These are phyloP conservation scores for Brenthis ino DNA, from an alignment of 2,888 invertebrate genomes.

Conservation along the genomic window DNA sequence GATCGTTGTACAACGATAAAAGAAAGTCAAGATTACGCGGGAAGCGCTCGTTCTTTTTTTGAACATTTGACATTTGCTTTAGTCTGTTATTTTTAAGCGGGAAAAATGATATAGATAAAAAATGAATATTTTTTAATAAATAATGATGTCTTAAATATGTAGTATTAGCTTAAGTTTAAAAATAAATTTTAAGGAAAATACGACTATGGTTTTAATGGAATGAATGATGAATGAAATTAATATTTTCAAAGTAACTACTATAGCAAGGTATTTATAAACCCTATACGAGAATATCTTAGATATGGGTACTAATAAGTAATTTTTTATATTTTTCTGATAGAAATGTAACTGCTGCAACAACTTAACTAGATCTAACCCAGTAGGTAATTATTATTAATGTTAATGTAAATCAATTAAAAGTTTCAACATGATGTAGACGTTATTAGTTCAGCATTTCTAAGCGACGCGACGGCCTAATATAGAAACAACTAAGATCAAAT, in stretches of 20 bases:
- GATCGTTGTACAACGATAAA: conserved; percentile 23
- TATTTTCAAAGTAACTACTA: too few relatives aligned
- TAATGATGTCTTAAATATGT: too few relatives aligned
- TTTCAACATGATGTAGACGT: background rate
- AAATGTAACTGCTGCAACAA: too few relatives aligned
- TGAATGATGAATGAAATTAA: too few relatives aligned
- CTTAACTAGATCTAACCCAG: background rate
- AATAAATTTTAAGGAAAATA: too few relatives aligned
- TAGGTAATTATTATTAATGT: background rate
- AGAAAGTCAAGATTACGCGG: conserved; percentile 23
- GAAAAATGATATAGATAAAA: background rate
- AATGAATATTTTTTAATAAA: too few relatives aligned
- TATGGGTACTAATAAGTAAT: too few relatives aligned
- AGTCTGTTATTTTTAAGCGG: background rate
- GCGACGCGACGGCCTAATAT: background rate
- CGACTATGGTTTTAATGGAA: too few relatives aligned
- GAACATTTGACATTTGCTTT: conserved; percentile 5
- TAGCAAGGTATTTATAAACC: too few relatives aligned
- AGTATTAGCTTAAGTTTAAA: too few relatives aligned
- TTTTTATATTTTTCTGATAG: too few relatives aligned
- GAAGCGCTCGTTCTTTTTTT: conserved; percentile 18
- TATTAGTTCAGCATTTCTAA: background rate
- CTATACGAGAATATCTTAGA: too few relatives aligned
- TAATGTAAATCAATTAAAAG: conserved; percentile 15
- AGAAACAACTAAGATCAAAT: conserved; percentile 8